These are phyloP conservation scores for Pseudopipra pipra DNA, from an alignment of 2,113 vertebrate species.

Conservation along the genomic window DNA sequence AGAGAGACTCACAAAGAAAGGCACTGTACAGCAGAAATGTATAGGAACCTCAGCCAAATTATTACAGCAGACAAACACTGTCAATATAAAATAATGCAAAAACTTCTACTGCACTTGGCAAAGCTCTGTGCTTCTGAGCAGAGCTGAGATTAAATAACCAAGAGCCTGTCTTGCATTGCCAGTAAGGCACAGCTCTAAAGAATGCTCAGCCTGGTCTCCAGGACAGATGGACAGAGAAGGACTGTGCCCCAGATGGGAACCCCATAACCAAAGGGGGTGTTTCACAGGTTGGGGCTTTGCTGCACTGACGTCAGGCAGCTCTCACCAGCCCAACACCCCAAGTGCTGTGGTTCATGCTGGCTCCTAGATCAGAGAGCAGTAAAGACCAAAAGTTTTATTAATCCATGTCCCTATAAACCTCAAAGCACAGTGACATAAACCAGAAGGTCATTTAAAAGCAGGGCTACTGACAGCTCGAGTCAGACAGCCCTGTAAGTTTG, in stretches of 20 bases:
- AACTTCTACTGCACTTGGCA: conserved; percentile 33
- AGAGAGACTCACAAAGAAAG: conserved; percentile 40
- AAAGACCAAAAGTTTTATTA: not conserved
- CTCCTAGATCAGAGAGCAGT: not conserved
- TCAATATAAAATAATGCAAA: conserved; percentile 55
- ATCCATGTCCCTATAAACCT: not conserved
- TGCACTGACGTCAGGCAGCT: not conserved
- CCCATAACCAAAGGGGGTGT: not conserved
- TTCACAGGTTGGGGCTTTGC: not conserved
- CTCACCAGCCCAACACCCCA: not conserved
- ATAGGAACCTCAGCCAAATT: conserved; percentile 45
- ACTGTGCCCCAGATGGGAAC: not conserved
- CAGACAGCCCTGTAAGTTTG: not conserved
- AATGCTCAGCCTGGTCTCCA: not conserved
- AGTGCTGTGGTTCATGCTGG: not conserved
- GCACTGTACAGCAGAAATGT: conserved; percentile 50
- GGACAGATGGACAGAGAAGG: not conserved
- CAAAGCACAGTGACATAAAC: not conserved
- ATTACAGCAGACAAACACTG: conserved; percentile 50
- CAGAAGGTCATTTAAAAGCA: not conserved
- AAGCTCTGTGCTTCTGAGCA: not conserved
- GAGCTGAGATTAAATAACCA: conserved; percentile 3
- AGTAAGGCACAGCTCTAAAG: not conserved
- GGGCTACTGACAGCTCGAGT: not conserved
- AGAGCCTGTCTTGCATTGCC: not conserved